Evolutionary conservation across 2,888 invertebrate species (phyloP), one percentile per base, ranked within the genome.

Genomic region (Drosophila leonis): DNA sequence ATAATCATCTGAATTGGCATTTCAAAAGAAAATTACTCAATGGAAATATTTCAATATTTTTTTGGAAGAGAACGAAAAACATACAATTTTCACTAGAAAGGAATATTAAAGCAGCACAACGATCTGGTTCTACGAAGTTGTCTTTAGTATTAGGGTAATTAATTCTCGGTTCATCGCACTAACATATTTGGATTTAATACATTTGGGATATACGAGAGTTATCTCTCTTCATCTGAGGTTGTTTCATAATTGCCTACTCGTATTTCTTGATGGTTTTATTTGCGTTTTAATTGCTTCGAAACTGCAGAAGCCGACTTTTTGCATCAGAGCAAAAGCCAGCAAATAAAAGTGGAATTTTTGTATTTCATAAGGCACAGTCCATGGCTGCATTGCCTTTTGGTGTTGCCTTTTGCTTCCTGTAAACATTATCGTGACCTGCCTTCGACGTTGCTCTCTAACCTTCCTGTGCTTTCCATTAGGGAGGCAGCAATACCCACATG

Each of bases 371-470:
- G 8, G 13, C 35, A 9, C 27, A 20, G 35, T 29, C 7, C 15
- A 27, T 24, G 20, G 18, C 55, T 68, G 18, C 52, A 46, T 33
- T 33, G 49, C 0, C 33, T 67, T 46, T 65, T 65, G 65, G 52
- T 39, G 29, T 48, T 29, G 51, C 61, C 80, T 72, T 87, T 85
- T 89, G 84, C 87, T 86, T 86, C 78, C 87, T 86, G 81, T 72
- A 68, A 83, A 66, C 78, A 78, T 72, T 83, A 83, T 86, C 75
- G 72, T 65, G 78, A 65, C 68, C 80, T 75, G 65, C 63, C 63
- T 56, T 61, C 69, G 65, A 57, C 78, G 56, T 60, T 66, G 57
- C 68, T 64, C 49, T 54, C 59, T 69, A 62, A 63, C 81, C 75
- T 81, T 89, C 79, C 87, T 75, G 72, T 77, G 74, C 48, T 24